A percentile compares a stretch with the other conserved stretches of the same genome.
phyloP scores from a whole-genome alignment of 2,888 invertebrate species.

The Selenia dentaria region DNA sequence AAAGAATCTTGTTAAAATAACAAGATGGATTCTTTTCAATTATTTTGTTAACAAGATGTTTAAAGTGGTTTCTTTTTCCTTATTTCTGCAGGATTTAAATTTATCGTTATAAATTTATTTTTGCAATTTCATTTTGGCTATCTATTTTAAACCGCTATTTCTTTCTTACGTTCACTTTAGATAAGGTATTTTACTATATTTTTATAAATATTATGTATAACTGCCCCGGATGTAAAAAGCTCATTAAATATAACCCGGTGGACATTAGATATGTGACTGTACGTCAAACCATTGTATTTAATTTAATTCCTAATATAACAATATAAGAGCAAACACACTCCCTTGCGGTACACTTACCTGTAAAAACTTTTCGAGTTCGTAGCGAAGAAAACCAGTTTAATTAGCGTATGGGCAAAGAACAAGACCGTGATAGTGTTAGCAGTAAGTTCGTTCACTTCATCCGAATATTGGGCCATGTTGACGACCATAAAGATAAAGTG shows the following conservation, averaged over 20 bases:
- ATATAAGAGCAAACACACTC: too few species aligned
- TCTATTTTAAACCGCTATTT: too few species aligned
- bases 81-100: neutral
- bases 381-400: slow-evolving; percentile 90
- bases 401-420: slow-evolving; percentile 91
- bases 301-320: too few species aligned
- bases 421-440: slow-evolving; percentile 93
- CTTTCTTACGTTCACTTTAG: too few species aligned
- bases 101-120: neutral
- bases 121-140: too few species aligned
- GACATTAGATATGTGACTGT: too few species aligned
- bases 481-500: slow-evolving; percentile 86
- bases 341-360: slow-evolving; percentile 73
- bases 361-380: slow-evolving; percentile 90
- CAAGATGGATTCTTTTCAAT: slow-evolving; percentile 23
- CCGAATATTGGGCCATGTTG: slow-evolving; percentile 89
- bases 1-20: slow-evolving; percentile 5
- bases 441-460: slow-evolving; percentile 89
- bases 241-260: too few species aligned
- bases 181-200: too few species aligned
- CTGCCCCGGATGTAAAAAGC: too few species aligned
- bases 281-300: too few species aligned
- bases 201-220: too few species aligned
- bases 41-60: slow-evolving; percentile 16
- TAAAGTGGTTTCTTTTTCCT: slow-evolving; percentile 10